Evolutionary conservation across 37 sponge, comb jelly and placozoan species (phyloP), one percentile per base, ranked within the genome.

Genomic region (Axinella damicornis): DNA sequence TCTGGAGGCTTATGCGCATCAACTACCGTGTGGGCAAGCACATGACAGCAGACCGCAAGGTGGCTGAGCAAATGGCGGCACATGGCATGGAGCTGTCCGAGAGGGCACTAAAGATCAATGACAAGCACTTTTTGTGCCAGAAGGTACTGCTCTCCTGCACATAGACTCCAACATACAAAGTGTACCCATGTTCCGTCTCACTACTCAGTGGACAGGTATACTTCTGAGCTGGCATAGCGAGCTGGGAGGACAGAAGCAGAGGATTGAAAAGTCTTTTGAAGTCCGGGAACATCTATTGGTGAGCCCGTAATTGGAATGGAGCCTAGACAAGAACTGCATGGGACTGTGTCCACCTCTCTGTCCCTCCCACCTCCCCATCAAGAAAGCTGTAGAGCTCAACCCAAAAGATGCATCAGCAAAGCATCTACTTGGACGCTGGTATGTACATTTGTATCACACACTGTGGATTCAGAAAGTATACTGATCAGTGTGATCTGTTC

Each of bases 231-330:
- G 56, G 32, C 14, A 64, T 52, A 60, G 86, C 22, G 93, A 92
- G 31, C 74, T 85, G 58, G 86, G 76, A 65, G 95, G 95, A 0
- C 58, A 17, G 27, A 92, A 89, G 57, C 46, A 21, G 0, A 92
- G 89, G 80, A 89, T 95, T 5, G 66, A 86, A 63, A 82, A 78
- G 33, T 80, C 95, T 19, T 85, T 81, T 76, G 59, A 39, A 39
- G 78, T 95, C 57, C 76, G 88, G 38, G 87, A 95, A 37, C 82
- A 95, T 65, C 92, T 95, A 54, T 56, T 68, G 59, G 95, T 91
- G 69, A 85, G 73, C 59, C 14, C 11, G 5, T 21, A 14, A n/a
- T n/a, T n/a, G n/a, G n/a, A n/a, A n/a, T n/a, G n/a, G n/a, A n/a
- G n/a, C 46, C 9, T 12, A 46, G 46, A 46, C 4, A 46, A 4